Evolutionary conservation across 2,797 vertebrate species (phyloP).

Genomic region (Oceanodroma leucorhoa): DNA sequence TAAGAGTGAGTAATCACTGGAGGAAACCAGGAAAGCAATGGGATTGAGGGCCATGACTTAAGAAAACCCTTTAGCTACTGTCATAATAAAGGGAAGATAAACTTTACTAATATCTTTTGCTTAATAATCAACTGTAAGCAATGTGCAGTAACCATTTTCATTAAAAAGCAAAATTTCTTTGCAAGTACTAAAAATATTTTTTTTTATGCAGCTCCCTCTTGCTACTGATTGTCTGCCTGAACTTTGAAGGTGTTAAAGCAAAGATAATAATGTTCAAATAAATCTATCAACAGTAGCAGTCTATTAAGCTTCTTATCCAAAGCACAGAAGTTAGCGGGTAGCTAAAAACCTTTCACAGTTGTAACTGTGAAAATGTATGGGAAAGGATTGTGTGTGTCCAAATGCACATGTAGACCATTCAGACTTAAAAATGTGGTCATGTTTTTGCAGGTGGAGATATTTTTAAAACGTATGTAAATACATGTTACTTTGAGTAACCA

Average conservation of each 20-base stretch:
- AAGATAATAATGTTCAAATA: neutral
- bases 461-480: neutral
- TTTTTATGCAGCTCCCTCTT: neutral
- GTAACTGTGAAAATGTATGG: neutral
- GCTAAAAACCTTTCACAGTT: neutral
- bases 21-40: neutral
- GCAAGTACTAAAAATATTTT: neutral
- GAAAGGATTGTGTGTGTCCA: neutral
- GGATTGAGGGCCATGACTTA: neutral
- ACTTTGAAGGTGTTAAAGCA: neutral
- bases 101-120: neutral
- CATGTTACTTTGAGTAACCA: neutral
- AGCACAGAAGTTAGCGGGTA: neutral
- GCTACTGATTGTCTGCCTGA: neutral
- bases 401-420: neutral
- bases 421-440: neutral
- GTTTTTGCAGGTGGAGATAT: neutral
- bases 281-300: neutral
- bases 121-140: neutral
- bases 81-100: neutral
- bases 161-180: neutral
- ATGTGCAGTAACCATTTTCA: neutral
- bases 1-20: neutral
- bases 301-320: neutral
- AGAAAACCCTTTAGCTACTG: neutral